Percentiles rank a stretch among this genome's conserved stretches.
phyloP scores from a whole-genome alignment of 2,113 vertebrate genomes.

The Trachemys scripta region DNA sequence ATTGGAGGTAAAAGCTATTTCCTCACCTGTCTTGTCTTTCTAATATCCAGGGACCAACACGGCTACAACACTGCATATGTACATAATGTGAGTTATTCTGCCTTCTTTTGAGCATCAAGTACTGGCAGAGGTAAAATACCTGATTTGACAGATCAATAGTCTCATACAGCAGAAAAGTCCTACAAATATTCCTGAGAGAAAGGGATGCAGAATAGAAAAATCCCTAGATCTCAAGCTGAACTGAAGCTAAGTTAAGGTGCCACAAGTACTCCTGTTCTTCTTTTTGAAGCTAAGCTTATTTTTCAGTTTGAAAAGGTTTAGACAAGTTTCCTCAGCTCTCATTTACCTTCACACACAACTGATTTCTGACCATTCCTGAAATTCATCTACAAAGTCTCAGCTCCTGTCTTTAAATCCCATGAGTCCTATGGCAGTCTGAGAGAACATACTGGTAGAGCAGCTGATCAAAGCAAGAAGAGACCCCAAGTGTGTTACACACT shows the following conservation, averaged over 20 bases:
- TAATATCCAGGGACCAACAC: not conserved
- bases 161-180: not conserved
- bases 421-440: not conserved
- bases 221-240: not conserved
- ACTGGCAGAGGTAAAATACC: not conserved
- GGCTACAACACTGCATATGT: not conserved
- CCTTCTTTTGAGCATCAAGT: not conserved
- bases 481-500: not conserved
- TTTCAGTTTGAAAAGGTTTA: not conserved
- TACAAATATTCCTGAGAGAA: not conserved
- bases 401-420: not conserved
- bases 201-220: not conserved
- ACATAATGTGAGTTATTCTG: not conserved
- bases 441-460: not conserved
- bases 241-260: not conserved
- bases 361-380: not conserved
- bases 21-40: not conserved
- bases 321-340: not conserved
- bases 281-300: not conserved
- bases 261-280: too few species aligned
- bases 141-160: not conserved
- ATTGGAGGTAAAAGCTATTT: not conserved
- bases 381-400: not conserved
- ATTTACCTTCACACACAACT: not conserved
- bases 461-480: not conserved